Base-by-base conservation (phyloP, 1,140 invertebrate genomes). In the Drosophila quadrilineata region DNA sequence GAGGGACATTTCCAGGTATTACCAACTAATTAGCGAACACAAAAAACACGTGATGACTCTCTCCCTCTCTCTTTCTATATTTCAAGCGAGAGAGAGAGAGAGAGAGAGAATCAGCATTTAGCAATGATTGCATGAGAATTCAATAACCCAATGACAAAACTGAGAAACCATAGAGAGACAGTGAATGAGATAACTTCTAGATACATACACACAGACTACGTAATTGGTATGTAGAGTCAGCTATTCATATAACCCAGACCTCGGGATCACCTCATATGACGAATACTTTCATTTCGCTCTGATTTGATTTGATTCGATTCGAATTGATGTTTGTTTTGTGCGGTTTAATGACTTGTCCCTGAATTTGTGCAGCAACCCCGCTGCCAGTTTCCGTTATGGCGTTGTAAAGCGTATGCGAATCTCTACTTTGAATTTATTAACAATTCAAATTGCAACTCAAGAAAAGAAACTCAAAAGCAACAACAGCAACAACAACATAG, bases 351-450 rank as follows among this genome's bases (percentile, higher is more conserved):
- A 49, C 24, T 63, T 79, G 75, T 82, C 76, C 76, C 72, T 80
- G 76, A 80, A 82, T 53, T 82, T 80, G 76, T 80, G 76, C 76
- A 80, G 57, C 67, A 59, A 80, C 76, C 76, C 76, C 72, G 68
- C 36, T 60, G 70, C 28, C 41, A 24, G 52, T 58, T 71, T 80
- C 67, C 76, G 71, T 80, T 75, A 71, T 60, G 19, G 31, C 28
- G 36, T 26, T 59, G 35, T 64, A 48, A 63, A 43, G 48, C 52
- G 58, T 62, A 80, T 80, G 62, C 67, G 57, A 63, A 50, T 48
- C 46, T 66, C 70, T 53, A 43, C 57, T 54, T 66, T 57, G 59
- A 40, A 69, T 80, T 66, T 76, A 84, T 80, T 80, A 80, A 69
- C 72, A 80, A 80, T 76, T 84, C 63, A 84, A 80, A 80, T 80